Base-by-base conservation (phyloP, 2,113 vertebrate species). In the Crotophaga sulcirostris region DNA sequence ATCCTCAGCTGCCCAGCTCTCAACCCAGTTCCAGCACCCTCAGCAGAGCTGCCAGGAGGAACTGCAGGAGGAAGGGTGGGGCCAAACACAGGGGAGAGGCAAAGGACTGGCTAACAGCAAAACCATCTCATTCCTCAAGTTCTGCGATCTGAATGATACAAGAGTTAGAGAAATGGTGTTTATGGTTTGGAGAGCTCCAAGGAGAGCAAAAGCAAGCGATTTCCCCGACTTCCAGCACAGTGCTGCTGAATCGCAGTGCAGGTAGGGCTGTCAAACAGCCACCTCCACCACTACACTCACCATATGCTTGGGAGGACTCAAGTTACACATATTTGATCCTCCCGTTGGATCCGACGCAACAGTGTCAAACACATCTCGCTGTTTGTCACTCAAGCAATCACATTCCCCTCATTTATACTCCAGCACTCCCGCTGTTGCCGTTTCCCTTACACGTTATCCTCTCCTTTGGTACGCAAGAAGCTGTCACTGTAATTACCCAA, bases 211-310 rank as follows among this genome's bases (percentile, higher is more conserved):
- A 88, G 31, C 67, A 47, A 77, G 44, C 52, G 20, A 17, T 70
- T 62, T 58, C 44, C 60, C n/a, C 12, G 45, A 51, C 33, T 90
- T 40, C 25, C 25, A n/a, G 55, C 29, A 25, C 52, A 3, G 20
- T 6, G 0, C 23, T 58, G 29, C 34, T 42, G 58, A 76, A 45
- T 75, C 63, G 36, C 47, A 81, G 17, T 2, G 3, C 94, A 94
- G 91, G 91, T 84, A 95, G 68, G 89, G 7, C 19, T 84, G 83
- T 87, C 83, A 93, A 69, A 91, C 36, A 85, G 40, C 38, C 59
- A 82, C 79, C 76, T 66, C 69, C 79, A 17, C 21, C 11, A 4
- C 59, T 86, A 91, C 82, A 72, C 1, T 2, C 86, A 86, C 82
- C 90, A 70, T 77, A 96, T 88, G 90, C 19, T 89, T 81, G 28